Base-by-base conservation (phyloP, 2,797 vertebrate genomes). In the Danio choprae region DNA sequence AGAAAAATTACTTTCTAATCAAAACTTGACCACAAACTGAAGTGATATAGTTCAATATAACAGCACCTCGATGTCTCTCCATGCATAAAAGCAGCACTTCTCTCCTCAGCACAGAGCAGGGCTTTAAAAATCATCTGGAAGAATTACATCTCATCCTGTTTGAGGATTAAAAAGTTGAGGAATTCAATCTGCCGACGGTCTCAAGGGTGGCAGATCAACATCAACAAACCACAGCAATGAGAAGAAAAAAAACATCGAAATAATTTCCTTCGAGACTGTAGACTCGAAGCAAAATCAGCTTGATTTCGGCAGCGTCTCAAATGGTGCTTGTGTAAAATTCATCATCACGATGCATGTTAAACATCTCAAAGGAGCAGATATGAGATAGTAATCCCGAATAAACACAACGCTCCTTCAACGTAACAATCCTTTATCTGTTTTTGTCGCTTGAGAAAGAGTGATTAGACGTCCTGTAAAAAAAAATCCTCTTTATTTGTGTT, bases 171-270 rank as follows among this genome's bases (percentile, higher is more conserved):
- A 55, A 62, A 87, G 79, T 82, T 63, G 48, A 12, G 13, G 82
- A 74, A 83, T 79, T 89, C 81, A 89, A 92, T 91, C 89, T 88
- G 80, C 72, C 55, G 51, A 84, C 64, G 0, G 46, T 89, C 91
- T 88, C 90, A 65, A 40, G 88, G 85, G 92, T 87, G 78, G 81
- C 82, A 56, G 63, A 74, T 88, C 90, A 92, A 90, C 84, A 88
- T 81, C 63, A 87, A 85, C 41, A 15, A 36, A 38, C 58, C 8
- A 41, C 7, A 0, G 20, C 8, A 79, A 16, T 15, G 9, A 15
- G 38, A 36, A 74, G n/a, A n/a, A 6, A 20, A 12, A 51, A 40
- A 29, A 29, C 29, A 29, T 7, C 22, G 11, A 40, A 70, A 55
- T 53, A 16, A 40, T 53, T 40, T 70, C 46, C 59, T 36, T n/a